These are phyloP conservation scores for Aulostomus chinensis DNA, from an alignment of 2,797 vertebrate genomes.

Conservation along the genomic window DNA sequence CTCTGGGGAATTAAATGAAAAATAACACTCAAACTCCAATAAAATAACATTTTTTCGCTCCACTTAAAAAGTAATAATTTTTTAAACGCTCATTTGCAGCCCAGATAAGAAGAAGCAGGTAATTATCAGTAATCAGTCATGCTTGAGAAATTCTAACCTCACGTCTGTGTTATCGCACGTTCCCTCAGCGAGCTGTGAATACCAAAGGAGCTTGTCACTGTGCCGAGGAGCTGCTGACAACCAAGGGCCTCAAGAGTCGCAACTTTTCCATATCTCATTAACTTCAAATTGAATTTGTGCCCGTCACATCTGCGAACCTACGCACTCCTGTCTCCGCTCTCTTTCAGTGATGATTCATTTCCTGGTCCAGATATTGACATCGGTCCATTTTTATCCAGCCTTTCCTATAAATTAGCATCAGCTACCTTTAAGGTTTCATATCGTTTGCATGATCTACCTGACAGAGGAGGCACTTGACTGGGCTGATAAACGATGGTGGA, in stretches of 20 bases:
- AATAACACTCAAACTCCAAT: too few relatives aligned
- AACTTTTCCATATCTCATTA: slow-evolving; percentile 12
- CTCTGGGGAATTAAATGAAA: too few relatives aligned
- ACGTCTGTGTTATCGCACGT: too few relatives aligned
- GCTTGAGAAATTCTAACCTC: too few relatives aligned
- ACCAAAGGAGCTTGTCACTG: not conserved
- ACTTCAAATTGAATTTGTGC: slow-evolving; percentile 13
- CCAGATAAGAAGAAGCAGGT: too few relatives aligned
- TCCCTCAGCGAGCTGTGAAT: too few relatives aligned
- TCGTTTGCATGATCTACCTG: slow-evolving; percentile 41
- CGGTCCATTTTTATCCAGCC: slow-evolving; percentile 13
- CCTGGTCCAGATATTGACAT: slow-evolving; percentile 19
- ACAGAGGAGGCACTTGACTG: slow-evolving; percentile 10
- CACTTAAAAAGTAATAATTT: too few relatives aligned
- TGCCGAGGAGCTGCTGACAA: too few relatives aligned
- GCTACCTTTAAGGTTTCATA: slow-evolving; percentile 17
- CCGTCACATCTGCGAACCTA: slow-evolving; percentile 4
- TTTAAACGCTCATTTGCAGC: too few relatives aligned
- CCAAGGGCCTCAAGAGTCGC: not conserved
- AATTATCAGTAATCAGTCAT: too few relatives aligned
- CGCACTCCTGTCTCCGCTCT: slow-evolving; percentile 26
- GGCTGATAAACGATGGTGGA: too few relatives aligned
- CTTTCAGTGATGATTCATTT: slow-evolving; percentile 16
- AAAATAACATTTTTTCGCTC: too few relatives aligned
- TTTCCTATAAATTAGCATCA: slow-evolving; percentile 26